phyloP scores from a whole-genome alignment of 2,888 invertebrate species.

The Drosophila trichaetosa region DNA sequence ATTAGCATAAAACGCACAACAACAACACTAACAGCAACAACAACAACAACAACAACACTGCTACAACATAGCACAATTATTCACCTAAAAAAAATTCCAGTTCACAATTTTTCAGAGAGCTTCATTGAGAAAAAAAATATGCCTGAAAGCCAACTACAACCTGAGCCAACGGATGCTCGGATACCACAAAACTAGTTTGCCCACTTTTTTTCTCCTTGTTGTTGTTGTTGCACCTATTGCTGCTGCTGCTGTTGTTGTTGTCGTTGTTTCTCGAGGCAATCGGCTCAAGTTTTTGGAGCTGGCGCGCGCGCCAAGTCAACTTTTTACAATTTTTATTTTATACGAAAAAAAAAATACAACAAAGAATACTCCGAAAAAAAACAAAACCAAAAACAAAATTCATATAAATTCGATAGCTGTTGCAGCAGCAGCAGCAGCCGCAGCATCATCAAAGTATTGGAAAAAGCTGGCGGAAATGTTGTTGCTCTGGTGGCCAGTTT shows the following conservation, averaged over 20 bases:
- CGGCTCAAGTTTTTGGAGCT: slow-evolving; percentile 56
- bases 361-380: slow-evolving; percentile 13
- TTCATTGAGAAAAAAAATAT: slow-evolving; percentile 68
- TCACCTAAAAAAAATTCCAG: slow-evolving; percentile 67
- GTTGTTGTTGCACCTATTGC: slow-evolving; percentile 39
- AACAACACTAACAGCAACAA: slow-evolving; percentile 23
- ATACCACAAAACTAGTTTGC: slow-evolving; percentile 82
- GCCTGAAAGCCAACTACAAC: slow-evolving; percentile 61
- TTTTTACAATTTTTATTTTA: slow-evolving; percentile 55
- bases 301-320: slow-evolving; percentile 75
- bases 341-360: slow-evolving; percentile 6
- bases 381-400: slow-evolving; percentile 14
- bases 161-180: slow-evolving; percentile 79
- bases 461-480: slow-evolving; percentile 58
- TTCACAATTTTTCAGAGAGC: slow-evolving; percentile 61
- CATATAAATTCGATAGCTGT: slow-evolving; percentile 29
- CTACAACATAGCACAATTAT: slow-evolving; percentile 67
- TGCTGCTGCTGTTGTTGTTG: slow-evolving; percentile 39
- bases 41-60: slow-evolving; percentile 41
- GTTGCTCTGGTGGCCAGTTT: slow-evolving; percentile 45
- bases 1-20: slow-evolving; percentile 56
- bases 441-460: slow-evolving; percentile 23
- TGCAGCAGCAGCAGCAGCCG: neutral
- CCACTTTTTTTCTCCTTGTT: slow-evolving; percentile 71
- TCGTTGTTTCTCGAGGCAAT: slow-evolving; percentile 55